Conservation (phyloP, 2,888 invertebrate species). For the Aporophyla nigra region DNA sequence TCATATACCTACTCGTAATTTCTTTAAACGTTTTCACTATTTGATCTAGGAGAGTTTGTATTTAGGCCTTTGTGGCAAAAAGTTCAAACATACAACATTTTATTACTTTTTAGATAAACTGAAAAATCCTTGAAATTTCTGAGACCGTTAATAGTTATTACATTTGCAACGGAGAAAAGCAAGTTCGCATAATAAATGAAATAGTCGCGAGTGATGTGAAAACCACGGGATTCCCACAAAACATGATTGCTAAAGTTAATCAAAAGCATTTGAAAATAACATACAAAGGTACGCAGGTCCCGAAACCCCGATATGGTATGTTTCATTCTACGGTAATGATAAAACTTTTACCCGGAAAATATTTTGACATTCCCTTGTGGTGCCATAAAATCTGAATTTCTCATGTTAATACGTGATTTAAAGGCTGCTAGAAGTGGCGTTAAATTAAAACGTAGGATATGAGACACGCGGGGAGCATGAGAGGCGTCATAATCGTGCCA, state of each 20-base stretch:
- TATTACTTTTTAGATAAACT: background rate
- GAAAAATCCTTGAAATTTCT: background rate
- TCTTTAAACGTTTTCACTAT: conserved; percentile 10
- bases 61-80: background rate
- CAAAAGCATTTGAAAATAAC: conserved; percentile 9
- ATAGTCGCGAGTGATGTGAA: background rate
- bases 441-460: conserved; percentile 49
- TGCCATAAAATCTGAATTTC: conserved; percentile 47
- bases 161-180: background rate
- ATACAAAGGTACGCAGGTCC: background rate
- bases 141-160: background rate
- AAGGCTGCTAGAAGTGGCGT: conserved; percentile 39
- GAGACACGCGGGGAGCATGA: background rate
- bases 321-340: conserved; percentile 14
- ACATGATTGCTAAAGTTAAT: conserved; percentile 13
- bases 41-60: background rate
- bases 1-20: background rate
- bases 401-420: conserved; percentile 47
- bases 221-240: background rate
- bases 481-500: background rate
- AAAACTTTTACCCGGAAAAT: conserved; percentile 32
- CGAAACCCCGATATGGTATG: background rate
- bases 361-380: conserved; percentile 38
- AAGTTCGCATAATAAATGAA: background rate
- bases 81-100: background rate